These are phyloP conservation scores for Scolopax bukidnonensis DNA, from an alignment of 2,797 vertebrate species.

Conservation along the genomic window DNA sequence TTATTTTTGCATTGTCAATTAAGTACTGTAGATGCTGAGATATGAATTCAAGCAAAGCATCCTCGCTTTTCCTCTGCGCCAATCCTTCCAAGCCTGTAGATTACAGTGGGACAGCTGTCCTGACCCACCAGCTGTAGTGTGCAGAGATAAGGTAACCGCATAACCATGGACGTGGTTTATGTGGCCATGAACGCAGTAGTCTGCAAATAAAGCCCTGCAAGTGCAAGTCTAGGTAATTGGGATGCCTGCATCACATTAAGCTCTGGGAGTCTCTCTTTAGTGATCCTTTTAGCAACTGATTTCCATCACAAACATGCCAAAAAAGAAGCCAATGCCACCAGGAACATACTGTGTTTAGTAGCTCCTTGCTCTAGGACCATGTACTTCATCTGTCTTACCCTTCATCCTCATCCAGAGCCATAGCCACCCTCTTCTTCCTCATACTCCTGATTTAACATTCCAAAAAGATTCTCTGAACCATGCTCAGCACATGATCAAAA, in stretches of 20 bases:
- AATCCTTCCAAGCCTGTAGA: neutral
- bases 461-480: neutral
- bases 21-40: neutral
- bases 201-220: neutral
- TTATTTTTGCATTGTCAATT: neutral
- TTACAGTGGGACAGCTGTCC: neutral
- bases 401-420: neutral
- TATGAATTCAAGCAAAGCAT: neutral
- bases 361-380: neutral
- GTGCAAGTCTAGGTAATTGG: neutral
- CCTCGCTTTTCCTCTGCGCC: neutral
- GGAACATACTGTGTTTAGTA: neutral
- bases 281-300: neutral
- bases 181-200: accelerated
- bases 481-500: neutral
- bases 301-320: neutral
- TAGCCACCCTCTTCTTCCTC: neutral
- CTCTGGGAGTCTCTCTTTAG: neutral
- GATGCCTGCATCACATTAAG: neutral
- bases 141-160: neutral
- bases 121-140: neutral
- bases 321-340: neutral
- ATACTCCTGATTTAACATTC: neutral
- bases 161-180: accelerated
- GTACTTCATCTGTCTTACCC: neutral